Conservation (phyloP, 2,888 invertebrate species). For the Acronicta alni region DNA sequence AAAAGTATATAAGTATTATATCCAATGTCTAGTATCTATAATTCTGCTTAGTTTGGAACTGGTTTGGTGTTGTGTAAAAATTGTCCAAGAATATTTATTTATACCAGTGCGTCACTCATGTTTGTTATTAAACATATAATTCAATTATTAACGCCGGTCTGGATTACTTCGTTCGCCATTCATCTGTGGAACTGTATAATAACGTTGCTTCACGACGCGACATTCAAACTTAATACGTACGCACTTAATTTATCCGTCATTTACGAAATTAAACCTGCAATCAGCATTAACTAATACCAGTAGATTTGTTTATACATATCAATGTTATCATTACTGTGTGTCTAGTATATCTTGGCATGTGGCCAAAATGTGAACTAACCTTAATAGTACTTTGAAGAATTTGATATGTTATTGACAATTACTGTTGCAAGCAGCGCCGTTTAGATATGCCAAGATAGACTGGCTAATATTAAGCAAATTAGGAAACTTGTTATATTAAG, state of each 20-base stretch:
- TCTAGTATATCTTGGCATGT: background rate
- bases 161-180: conserved; percentile 21
- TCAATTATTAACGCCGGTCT: conserved; percentile 32
- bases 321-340: conserved; percentile 31
- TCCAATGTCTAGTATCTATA: too few relatives aligned
- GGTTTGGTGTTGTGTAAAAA: too few relatives aligned
- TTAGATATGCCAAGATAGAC: background rate
- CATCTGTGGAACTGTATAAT: conserved; percentile 44
- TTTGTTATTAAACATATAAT: conserved; percentile 19
- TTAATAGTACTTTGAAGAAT: background rate
- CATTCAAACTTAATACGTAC: conserved; percentile 33
- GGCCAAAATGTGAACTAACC: background rate
- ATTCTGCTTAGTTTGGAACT: too few relatives aligned
- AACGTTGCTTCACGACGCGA: conserved; percentile 42
- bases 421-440: background rate
- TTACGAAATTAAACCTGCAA: conserved; percentile 71
- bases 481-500: conserved; percentile 26
- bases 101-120: background rate
- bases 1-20: too few relatives aligned
- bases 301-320: conserved; percentile 59
- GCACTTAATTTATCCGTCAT: conserved; percentile 60
- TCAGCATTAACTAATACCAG: conserved; percentile 64
- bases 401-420: background rate
- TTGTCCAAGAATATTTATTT: too few relatives aligned
- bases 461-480: conserved; percentile 27